Evolutionary conservation across 2,113 vertebrate genomes (phyloP).

Genomic region (Tylochromis polylepis): DNA sequence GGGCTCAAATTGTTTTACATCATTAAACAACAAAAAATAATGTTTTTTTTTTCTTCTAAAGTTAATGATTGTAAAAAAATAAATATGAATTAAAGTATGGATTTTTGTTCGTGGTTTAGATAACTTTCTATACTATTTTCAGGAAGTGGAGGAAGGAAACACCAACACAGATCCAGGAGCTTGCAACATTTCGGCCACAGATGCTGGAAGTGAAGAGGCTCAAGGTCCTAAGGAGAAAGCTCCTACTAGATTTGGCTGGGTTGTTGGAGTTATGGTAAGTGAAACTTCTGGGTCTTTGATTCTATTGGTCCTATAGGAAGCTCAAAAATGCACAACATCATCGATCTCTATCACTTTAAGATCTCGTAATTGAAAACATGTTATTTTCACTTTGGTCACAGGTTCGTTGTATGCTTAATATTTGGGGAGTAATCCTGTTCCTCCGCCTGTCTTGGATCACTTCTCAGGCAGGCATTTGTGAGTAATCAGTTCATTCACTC

Average conservation of each 20-base stretch:
- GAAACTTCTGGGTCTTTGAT: background rate
- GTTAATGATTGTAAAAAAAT: too few species aligned
- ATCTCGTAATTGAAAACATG: background rate
- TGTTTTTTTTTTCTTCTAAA: too few species aligned
- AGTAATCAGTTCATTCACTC: constrained; percentile 3
- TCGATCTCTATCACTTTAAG: background rate
- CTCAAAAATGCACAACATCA: background rate
- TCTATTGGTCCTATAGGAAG: background rate
- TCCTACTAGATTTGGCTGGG: constrained; percentile 67
- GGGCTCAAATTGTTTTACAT: too few species aligned
- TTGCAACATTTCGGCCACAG: background rate
- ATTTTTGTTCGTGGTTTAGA: background rate
- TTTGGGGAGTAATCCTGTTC: constrained; percentile 74
- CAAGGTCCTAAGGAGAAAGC: background rate
- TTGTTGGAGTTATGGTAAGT: constrained; percentile 71
- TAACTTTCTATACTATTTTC: background rate
- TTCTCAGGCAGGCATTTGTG: constrained; percentile 71
- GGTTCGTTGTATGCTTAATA: constrained; percentile 76
- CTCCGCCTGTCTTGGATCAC: constrained; percentile 73
- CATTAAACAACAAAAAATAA: too few species aligned
- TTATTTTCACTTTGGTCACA: background rate
- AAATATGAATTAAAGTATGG: too few species aligned
- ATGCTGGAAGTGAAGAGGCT: background rate
- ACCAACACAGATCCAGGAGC: background rate
- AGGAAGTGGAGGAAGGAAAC: constrained; percentile 38